Percentiles rank a stretch among this genome's conserved stretches.
These are phyloP conservation scores for Anas georgica DNA, from an alignment of 2,797 vertebrate species.

Conservation along the genomic window DNA sequence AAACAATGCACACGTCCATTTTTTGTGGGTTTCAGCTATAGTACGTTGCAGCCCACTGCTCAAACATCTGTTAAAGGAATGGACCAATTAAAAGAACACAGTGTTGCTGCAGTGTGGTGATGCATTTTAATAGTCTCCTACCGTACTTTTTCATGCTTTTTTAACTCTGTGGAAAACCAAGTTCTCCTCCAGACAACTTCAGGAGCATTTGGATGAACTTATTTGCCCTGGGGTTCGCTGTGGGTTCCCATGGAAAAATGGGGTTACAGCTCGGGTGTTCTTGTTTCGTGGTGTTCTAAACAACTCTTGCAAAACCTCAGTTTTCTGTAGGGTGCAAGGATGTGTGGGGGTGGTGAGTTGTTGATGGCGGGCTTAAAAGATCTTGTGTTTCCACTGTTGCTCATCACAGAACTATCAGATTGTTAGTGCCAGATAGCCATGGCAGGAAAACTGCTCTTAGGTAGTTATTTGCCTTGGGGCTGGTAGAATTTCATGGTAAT, in stretches of 20 bases:
- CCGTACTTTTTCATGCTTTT: not conserved
- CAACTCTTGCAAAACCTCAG: not conserved
- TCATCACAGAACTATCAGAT: not conserved
- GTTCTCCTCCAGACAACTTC: not conserved
- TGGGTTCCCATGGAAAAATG: not conserved
- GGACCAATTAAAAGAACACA: conserved; percentile 41
- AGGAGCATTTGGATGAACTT: not conserved
- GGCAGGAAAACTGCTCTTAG: not conserved
- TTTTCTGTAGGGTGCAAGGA: not conserved
- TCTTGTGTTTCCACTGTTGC: not conserved
- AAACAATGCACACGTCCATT: not conserved
- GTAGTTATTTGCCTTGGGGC: not conserved
- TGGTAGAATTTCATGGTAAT: not conserved
- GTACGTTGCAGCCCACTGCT: conserved; percentile 48
- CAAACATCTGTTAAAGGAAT: conserved; percentile 53
- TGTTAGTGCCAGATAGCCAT: not conserved
- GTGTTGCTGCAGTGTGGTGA: not conserved
- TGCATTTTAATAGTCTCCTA: conserved; percentile 57
- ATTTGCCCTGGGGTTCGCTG: not conserved
- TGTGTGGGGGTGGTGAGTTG: not conserved
- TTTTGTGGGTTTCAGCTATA: conserved; percentile 32
- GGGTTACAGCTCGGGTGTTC: not conserved
- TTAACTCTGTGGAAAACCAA: conserved; percentile 1
- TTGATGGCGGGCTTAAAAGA: not conserved
- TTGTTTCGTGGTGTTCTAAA: not conserved